A percentile compares a stretch with the other conserved stretches of the same genome.
Conservation (phyloP, 2,113 vertebrate species). For the Puntigrus tetrazona region DNA sequence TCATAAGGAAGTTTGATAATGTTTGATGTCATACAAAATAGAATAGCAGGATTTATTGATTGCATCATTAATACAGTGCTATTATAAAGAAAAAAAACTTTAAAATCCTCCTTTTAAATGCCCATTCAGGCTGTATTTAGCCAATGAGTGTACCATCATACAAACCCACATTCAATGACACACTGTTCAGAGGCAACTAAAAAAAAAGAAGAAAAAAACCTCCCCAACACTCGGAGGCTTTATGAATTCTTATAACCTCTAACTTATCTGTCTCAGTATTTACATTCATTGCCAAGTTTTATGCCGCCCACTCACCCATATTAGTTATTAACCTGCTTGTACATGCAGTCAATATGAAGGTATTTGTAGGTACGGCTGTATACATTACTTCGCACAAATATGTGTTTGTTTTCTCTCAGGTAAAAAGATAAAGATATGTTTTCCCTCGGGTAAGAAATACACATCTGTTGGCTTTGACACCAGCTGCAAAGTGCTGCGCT, state of each 20-base stretch:
- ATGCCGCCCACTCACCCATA: conserved; percentile 28
- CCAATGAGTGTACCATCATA: not conserved
- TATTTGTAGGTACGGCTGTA: not conserved
- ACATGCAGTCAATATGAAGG: not conserved
- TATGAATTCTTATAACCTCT: conserved; percentile 3
- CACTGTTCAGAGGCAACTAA: conserved; percentile 27
- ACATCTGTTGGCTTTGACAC: not conserved
- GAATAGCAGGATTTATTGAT: not conserved
- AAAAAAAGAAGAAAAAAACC: conserved; percentile 39
- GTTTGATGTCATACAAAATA: not conserved
- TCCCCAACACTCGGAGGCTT: conserved; percentile 6
- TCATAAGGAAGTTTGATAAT: not conserved
- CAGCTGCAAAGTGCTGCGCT: not conserved
- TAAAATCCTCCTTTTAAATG: not conserved
- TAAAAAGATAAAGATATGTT: not conserved
- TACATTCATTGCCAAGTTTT: not conserved
- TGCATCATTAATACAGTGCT: not conserved
- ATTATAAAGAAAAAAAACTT: not conserved
- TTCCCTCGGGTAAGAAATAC: conserved; percentile 19
- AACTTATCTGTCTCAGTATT: conserved; percentile 15
- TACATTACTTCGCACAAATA: conserved; percentile 16
- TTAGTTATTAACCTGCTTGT: conserved; percentile 14
- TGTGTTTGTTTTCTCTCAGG: not conserved
- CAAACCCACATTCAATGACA: conserved; percentile 47
- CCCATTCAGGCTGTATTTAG: conserved; percentile 13